These are phyloP conservation scores for Pelodiscus sinensis DNA, from an alignment of 2,113 vertebrate species.

Conservation along the genomic window DNA sequence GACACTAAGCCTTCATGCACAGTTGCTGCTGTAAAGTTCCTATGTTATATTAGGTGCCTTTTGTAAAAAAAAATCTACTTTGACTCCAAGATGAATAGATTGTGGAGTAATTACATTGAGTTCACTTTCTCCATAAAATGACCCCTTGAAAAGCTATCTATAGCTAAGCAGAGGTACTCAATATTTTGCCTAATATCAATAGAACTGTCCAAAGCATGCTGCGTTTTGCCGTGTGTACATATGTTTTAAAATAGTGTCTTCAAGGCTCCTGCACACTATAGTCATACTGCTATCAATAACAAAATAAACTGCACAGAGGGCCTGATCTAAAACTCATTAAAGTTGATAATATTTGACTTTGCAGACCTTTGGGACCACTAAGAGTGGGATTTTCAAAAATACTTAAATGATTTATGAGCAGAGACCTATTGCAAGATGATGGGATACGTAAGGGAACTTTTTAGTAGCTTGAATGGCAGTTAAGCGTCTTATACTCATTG, in stretches of 20 bases:
- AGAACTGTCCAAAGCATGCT: background rate
- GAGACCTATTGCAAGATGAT: background rate
- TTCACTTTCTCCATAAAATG: background rate
- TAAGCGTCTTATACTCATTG: rapidly evolving
- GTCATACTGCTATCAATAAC: no score
- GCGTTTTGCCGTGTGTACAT: background rate
- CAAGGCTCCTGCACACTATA: background rate
- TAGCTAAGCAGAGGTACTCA: background rate
- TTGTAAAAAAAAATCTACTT: background rate
- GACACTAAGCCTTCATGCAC: background rate
- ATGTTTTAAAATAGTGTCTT: background rate
- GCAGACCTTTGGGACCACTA: background rate
- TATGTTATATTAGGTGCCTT: background rate
- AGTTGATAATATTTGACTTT: background rate
- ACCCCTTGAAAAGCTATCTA: background rate
- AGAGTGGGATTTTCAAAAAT: background rate
- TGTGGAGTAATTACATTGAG: background rate
- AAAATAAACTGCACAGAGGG: background rate
- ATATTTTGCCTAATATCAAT: background rate
- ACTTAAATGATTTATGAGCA: background rate
- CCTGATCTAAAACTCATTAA: background rate
- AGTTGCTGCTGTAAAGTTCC: background rate
- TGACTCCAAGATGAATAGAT: background rate
- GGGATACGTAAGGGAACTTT: background rate
- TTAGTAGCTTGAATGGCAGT: background rate